Conservation (phyloP, 2,888 invertebrate genomes). For the Erebia ligea region DNA sequence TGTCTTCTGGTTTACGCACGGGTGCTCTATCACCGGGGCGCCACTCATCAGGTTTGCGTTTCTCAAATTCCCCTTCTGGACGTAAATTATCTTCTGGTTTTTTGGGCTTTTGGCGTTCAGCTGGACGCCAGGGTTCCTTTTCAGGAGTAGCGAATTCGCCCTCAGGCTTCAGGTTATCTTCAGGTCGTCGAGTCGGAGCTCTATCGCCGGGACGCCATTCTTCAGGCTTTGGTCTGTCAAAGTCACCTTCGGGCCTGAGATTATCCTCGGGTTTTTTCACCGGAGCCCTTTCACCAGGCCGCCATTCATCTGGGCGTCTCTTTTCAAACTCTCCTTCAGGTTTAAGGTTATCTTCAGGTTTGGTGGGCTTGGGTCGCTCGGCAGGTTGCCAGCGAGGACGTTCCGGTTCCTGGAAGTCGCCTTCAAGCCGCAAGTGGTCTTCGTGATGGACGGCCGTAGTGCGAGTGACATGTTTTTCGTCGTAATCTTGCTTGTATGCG, state of each 20-base stretch:
- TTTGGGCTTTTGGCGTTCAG: constrained; percentile 63
- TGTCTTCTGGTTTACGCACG: constrained; percentile 70
- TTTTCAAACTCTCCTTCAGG: constrained; percentile 81
- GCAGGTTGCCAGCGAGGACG: constrained; percentile 67
- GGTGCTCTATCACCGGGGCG: constrained; percentile 76
- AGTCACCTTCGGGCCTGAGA: constrained; percentile 49
- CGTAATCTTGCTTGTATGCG: constrained; percentile 86
- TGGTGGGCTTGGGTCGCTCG: constrained; percentile 59
- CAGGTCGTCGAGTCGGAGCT: constrained; percentile 63
- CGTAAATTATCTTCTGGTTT: constrained; percentile 82
- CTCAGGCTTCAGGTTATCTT: constrained; percentile 79
- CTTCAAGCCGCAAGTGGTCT: constrained; percentile 83
- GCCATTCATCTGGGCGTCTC: constrained; percentile 67
- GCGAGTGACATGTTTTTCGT: constrained; percentile 85
- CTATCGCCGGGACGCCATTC: constrained; percentile 67
- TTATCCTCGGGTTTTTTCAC: constrained; percentile 83
- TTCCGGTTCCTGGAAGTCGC: constrained; percentile 70
- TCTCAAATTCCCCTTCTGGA: constrained; percentile 82
- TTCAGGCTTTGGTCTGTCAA: constrained; percentile 62
- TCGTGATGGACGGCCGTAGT: constrained; percentile 82
- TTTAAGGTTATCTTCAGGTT: constrained; percentile 66
- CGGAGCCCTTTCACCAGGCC: constrained; percentile 77
- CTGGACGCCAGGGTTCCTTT: constrained; percentile 64
- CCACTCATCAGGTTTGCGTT: constrained; percentile 68
- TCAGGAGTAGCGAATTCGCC: constrained; percentile 78